Evolutionary conservation across 1,140 invertebrate genomes (phyloP), one percentile per base, ranked within the genome.

Genomic region (Dinothrombium tinctorium): DNA sequence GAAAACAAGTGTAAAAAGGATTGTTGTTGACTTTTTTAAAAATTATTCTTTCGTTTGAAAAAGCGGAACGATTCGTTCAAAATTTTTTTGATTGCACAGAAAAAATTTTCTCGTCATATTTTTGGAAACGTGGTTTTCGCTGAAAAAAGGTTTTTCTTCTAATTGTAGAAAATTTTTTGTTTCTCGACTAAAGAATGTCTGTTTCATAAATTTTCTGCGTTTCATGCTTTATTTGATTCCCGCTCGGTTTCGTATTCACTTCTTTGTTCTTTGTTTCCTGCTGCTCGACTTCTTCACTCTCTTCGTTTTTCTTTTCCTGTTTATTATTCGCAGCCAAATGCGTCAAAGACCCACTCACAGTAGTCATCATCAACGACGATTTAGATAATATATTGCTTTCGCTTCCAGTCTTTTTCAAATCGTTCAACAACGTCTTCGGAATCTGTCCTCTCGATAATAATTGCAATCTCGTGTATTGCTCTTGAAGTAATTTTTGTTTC

Each of bases 381-480:
- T 82, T 83, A n/a, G 72, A 71, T 15, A 82, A 58, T 3, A 86
- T 59, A 55, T 84, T 84, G 19, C 76, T 77, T 54, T 84, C 80
- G 49, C 74, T 80, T n/a, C 79, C 79, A 0, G 77, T 81, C 53
- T 82, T 82, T 56, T 84, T 83, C 4, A 83, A 57, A 33, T 55
- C 56, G 24, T 45, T 40, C 67, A 65, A 46, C 12, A 47, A 17
- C n/a, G 40, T 40, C 17, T 45, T 42, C 67, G 66, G 69, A 54
- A 73, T 68, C 9, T 73, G 69, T 31, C 73, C 72, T 32, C 78
- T 67, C 50, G 81, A 79, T 19, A 84, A 66, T 56, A 77, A 75
- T 50, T 86, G 81, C 25, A 86, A 55, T 9, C 80, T 64, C 0
- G 75, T 74, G 56, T 83, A 87, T 50, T 87, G 81, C 47, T 84